These are phyloP conservation scores for Diadema setosum DNA, from an alignment of 35 echinoderm and acorn worm species.

Conservation along the genomic window DNA sequence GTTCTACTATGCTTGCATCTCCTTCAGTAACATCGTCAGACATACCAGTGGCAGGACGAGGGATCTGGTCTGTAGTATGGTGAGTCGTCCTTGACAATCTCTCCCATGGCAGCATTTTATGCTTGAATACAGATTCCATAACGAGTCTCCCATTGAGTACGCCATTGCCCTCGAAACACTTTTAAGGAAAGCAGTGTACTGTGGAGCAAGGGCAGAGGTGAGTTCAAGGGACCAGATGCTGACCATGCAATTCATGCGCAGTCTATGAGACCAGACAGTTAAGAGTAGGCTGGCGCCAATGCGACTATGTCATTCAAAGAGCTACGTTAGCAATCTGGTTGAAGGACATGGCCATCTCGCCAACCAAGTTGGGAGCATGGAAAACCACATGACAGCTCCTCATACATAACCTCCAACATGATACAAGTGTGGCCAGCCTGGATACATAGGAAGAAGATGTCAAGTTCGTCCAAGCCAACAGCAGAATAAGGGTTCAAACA, in stretches of 20 bases:
- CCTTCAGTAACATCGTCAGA: no score
- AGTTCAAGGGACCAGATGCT: background rate
- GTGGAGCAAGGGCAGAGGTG: background rate
- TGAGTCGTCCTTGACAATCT: background rate
- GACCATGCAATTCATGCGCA: constrained; percentile 23
- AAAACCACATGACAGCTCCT: no score
- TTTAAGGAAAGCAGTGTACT: background rate
- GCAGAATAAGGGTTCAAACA: no score
- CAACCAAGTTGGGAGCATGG: no score
- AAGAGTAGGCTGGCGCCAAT: background rate
- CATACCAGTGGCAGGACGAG: no score
- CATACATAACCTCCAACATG: no score
- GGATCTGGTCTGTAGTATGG: no score
- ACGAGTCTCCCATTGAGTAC: background rate
- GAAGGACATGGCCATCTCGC: no score
- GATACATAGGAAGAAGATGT: background rate
- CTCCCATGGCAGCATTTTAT: constrained; percentile 34
- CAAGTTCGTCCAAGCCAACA: background rate
- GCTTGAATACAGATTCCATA: background rate
- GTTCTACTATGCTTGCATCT: background rate
- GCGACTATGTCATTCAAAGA: constrained; percentile 21
- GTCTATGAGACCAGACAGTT: background rate
- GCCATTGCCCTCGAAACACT: constrained; percentile 3
- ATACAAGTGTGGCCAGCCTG: background rate
- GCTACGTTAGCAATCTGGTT: no score